phyloP scores from a whole-genome alignment of 2,888 invertebrate genomes.

The Drosophila melanosoma region DNA sequence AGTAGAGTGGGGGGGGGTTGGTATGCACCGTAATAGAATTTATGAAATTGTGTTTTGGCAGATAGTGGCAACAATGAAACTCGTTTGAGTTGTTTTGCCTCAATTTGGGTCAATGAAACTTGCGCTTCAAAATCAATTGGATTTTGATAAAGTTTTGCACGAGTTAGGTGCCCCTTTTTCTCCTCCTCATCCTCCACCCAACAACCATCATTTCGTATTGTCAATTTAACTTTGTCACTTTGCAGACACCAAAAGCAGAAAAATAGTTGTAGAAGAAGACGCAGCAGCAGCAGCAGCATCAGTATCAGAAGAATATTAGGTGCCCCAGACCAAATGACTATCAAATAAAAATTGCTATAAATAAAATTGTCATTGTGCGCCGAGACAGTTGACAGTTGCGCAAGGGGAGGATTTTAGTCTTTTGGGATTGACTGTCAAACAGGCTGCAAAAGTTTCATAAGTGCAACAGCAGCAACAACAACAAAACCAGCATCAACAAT shows the following conservation, averaged over 20 bases:
- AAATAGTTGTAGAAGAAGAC: background rate
- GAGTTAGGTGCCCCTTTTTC: conserved; percentile 5
- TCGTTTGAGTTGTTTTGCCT: conserved; percentile 67
- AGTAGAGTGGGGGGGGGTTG: conserved; percentile 1
- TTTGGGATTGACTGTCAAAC: conserved; percentile 28
- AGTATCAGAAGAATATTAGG: background rate
- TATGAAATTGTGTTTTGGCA: conserved; percentile 72
- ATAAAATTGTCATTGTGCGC: conserved; percentile 48
- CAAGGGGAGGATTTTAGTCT: conserved; percentile 2
- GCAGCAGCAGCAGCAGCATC: background rate
- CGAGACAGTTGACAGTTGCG: conserved; percentile 50
- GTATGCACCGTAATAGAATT: conserved; percentile 63
- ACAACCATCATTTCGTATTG: conserved; percentile 23
- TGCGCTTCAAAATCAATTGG: conserved; percentile 72
- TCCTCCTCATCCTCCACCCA: background rate
- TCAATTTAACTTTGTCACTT: conserved; percentile 59
- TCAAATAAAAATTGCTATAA: conserved; percentile 61
- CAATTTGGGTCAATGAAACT: conserved; percentile 78
- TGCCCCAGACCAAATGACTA: conserved; percentile 43
- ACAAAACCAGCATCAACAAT: conserved; percentile 28
- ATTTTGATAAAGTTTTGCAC: conserved; percentile 69
- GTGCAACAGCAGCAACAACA: conserved; percentile 36
- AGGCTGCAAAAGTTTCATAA: conserved; percentile 58
- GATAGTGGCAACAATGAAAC: conserved; percentile 48
- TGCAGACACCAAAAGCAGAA: conserved; percentile 14